These are phyloP conservation scores for Azemiops feae DNA, from an alignment of 2,113 vertebrate genomes.

Conservation along the genomic window DNA sequence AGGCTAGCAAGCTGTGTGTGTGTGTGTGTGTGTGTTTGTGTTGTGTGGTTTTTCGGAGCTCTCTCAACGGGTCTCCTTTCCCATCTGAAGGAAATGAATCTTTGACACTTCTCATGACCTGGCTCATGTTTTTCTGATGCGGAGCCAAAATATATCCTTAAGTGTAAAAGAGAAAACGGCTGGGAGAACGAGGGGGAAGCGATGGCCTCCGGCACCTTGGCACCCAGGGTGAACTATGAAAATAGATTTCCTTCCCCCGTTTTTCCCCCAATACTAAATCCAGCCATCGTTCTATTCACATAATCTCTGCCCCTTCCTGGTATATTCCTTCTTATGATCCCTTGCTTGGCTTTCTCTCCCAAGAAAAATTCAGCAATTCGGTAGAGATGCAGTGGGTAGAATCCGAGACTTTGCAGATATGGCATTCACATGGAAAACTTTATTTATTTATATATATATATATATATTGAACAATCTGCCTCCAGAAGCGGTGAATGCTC, in stretches of 20 bases:
- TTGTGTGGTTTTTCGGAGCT: conserved; percentile 56
- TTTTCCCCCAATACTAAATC: conserved; percentile 24
- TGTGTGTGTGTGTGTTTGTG: conserved; percentile 59
- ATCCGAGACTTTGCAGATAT: neutral
- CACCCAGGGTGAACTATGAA: neutral
- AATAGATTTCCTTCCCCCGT: conserved; percentile 14
- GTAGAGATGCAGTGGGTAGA: neutral
- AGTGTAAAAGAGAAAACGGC: conserved; percentile 64
- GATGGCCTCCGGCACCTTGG: conserved; percentile 6
- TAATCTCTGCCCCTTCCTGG: neutral
- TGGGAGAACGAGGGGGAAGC: conserved; percentile 41
- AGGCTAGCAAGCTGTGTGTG: conserved; percentile 2
- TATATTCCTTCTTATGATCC: neutral
- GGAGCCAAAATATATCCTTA: conserved; percentile 74
- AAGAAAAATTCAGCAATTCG: neutral
- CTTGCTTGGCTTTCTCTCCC: neutral
- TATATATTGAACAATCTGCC: too few relatives aligned
- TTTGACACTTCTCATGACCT: conserved; percentile 92
- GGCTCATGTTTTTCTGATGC: conserved; percentile 72
- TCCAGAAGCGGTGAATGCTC: too few relatives aligned
- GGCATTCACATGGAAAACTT: neutral
- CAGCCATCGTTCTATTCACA: neutral
- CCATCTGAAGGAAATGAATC: conserved; percentile 81
- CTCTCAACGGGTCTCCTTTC: conserved; percentile 77
- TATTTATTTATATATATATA: too few relatives aligned